Evolutionary conservation across 2,888 invertebrate species (phyloP), one percentile per base, ranked within the genome.

Genomic region (Thyatira batis): DNA sequence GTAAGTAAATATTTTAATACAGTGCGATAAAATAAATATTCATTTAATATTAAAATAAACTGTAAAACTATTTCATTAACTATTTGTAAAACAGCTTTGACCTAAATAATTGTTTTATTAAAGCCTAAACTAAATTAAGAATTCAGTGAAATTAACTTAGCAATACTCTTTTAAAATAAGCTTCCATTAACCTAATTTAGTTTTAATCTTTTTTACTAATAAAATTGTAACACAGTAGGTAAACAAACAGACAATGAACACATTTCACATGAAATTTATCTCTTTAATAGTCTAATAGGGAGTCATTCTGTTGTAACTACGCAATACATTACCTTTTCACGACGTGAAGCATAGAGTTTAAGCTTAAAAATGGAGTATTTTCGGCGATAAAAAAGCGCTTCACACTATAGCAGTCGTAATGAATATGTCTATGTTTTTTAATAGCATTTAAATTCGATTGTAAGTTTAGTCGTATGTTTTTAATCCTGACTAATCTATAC

Each of bases 271-370:
- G 45, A 9, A 20, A 45, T 45, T 23, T n/a, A 20, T 45, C 45
- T 45, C 23, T 11, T 45, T 45, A 45, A 45, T 23, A 45, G 45
- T 45, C 10, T 45, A n/a, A 45, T 23, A 45, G 45, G 45, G 23
- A 23, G 21, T n/a, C 45, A 45, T 45, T 39, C 8, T 17, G 17
- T 17, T n/a, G 39, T 39, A 17, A 39, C 45, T 45, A 23, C 4
- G 45, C 45, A 11, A 20, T 45, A 23, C n/a, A 10, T 45, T 45
- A 45, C 23, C 33, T 45, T 39, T 39, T 13, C 39, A n/a, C 20
- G 21, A 45, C n/a, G 0, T 45, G 3, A 23, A 21, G n/a, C 11
- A 10, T 45, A 45, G 45, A 45, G n/a, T 45, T 45, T 45, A 2
- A 4, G 20, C 20, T 23, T 45, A 21, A 45, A 45, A 45, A 6